These are phyloP conservation scores for Netelia fuscicornis DNA, from an alignment of 2,888 invertebrate genomes.

Conservation along the genomic window DNA sequence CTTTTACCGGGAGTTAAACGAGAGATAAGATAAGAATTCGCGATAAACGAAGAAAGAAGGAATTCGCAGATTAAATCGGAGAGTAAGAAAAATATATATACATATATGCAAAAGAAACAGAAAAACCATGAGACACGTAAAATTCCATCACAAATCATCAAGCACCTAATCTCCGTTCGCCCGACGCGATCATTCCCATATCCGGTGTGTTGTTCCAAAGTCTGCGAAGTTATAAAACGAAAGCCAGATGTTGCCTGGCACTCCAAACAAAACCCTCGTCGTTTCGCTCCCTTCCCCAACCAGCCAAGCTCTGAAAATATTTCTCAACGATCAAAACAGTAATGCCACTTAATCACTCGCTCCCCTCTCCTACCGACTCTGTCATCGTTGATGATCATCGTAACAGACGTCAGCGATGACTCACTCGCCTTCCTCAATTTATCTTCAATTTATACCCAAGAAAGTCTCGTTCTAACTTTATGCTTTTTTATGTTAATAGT, in stretches of 20 bases:
- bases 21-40: neutral
- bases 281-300: constrained; percentile 14
- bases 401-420: neutral
- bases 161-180: no score
- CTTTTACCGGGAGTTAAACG: neutral
- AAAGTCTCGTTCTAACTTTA: neutral
- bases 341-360: constrained; percentile 31
- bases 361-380: neutral
- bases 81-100: no score
- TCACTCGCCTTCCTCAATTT: neutral
- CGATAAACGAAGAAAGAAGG: neutral
- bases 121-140: neutral
- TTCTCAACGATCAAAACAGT: constrained; percentile 23
- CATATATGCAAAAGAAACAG: neutral
- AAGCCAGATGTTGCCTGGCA: constrained; percentile 51
- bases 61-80: neutral
- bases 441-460: neutral
- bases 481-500: no score
- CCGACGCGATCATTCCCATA: constrained; percentile 10
- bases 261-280: constrained; percentile 56
- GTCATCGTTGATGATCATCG: constrained; percentile 16
- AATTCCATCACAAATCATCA: neutral
- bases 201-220: neutral
- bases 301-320: constrained; percentile 42
- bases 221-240: constrained; percentile 16